Base-by-base conservation (phyloP, 2,113 vertebrate species). In the Hepsetus odoe region DNA sequence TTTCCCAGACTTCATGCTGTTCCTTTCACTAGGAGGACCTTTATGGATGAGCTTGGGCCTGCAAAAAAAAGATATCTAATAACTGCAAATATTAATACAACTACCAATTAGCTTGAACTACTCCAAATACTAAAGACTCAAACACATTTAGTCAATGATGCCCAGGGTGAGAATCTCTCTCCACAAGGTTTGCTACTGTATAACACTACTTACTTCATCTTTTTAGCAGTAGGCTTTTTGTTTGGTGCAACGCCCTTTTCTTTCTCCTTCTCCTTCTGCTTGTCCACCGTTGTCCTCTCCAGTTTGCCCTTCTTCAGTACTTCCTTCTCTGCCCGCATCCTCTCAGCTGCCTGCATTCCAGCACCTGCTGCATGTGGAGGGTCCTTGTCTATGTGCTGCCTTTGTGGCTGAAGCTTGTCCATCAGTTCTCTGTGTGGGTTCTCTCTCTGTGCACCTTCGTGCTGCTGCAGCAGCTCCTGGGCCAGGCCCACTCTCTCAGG, bases 11-110 rank as follows among this genome's bases (percentile, higher is more conserved):
- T 85, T 85, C 64, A 82, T 70, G 77, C 80, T 69, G 13, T 79
- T 82, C 28, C 77, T 82, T 73, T 85, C 83, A 58, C 83, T 82
- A 24, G 80, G 68, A 42, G 77, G 72, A 40, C 77, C 68, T 80
- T 85, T 85, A 61, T 82, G 74, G 70, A 42, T 26, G 40, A 80
- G 74, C 75, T 82, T 82, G 44, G 83, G 83, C 61, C 83, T 85
- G 58, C 35, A 6, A 77, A 68, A 14, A 74, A 2, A 72, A 67
- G 20, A 8, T 53, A 20, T n/a, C n/a, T n/a, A 28, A 61, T 83
- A 35, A 83, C n/a, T 62, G 18, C 61, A 64, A 62, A 66, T 4
- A 14, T 44, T 14, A 44, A 1, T 44, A 14, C 42, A 44, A 1
- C 9, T 42, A n/a, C n/a, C n/a, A n/a, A 18, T 1, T 49, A 12